Percentiles rank a stretch among this genome's conserved stretches.
These are phyloP conservation scores for Plectropomus leopardus DNA, from an alignment of 2,113 vertebrate species.

Conservation along the genomic window DNA sequence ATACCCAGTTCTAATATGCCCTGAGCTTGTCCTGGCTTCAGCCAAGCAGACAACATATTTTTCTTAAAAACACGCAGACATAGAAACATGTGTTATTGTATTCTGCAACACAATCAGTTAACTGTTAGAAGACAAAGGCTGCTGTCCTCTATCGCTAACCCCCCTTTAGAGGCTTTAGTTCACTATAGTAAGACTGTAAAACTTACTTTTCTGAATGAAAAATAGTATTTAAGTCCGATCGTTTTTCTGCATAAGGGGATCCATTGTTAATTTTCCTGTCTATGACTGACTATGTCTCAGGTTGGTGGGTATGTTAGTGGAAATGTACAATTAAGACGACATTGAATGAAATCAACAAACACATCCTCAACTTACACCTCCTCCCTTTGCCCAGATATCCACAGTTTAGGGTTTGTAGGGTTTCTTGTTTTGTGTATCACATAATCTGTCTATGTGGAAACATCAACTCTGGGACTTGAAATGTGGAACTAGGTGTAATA, in stretches of 20 bases:
- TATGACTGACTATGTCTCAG: not conserved
- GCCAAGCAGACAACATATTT: conserved; percentile 22
- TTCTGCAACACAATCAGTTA: not conserved
- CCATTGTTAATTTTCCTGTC: not conserved
- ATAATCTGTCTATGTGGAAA: not conserved
- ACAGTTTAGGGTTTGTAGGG: not conserved
- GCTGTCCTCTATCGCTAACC: not conserved
- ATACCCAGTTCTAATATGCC: not conserved
- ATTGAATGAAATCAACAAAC: conserved; percentile 44
- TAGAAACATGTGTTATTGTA: conserved; percentile 30
- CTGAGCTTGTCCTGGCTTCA: conserved; percentile 9
- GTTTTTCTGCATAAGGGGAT: not conserved
- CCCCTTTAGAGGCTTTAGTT: not conserved
- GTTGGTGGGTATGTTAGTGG: conserved; percentile 61
- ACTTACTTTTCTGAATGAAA: not conserved
- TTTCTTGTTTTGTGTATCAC: not conserved
- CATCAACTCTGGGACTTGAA: not conserved
- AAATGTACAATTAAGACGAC: conserved; percentile 47
- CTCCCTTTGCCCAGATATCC: conserved; percentile 18
- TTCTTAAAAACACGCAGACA: not conserved
- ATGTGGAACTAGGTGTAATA: not conserved
- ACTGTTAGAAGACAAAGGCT: conserved; percentile 33
- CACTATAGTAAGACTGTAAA: not conserved
- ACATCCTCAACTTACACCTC: conserved; percentile 51
- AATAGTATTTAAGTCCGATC: not conserved